A percentile compares a stretch with the other conserved stretches of the same genome.
These are phyloP conservation scores for Notarius quadriscutis DNA, from an alignment of 2,113 vertebrate genomes.

Conservation along the genomic window DNA sequence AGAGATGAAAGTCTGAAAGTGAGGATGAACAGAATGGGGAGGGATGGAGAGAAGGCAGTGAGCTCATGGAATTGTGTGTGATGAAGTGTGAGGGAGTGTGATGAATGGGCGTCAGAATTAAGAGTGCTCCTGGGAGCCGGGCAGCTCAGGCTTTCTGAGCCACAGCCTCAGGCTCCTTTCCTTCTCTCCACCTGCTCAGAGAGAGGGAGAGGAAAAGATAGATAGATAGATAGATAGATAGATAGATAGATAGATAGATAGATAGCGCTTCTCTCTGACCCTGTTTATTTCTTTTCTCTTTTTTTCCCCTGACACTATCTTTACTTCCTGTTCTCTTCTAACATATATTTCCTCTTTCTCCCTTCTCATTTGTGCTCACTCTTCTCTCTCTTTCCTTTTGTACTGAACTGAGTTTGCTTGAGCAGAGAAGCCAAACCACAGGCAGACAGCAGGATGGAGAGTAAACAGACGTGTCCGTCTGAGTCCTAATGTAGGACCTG, in stretches of 20 bases:
- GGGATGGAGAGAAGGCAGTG: neutral
- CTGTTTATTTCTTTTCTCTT: slow-evolving; percentile 16
- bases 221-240: neutral
- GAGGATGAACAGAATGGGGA: neutral
- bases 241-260: too few species aligned
- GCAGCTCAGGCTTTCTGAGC: slow-evolving; percentile 20
- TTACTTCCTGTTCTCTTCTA: slow-evolving; percentile 1
- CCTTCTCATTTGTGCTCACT: neutral
- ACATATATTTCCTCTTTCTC: neutral
- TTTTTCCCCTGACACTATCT: neutral
- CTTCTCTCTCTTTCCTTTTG: neutral
- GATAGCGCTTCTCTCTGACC: neutral
- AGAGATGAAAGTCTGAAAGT: neutral
- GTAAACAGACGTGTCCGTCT: neutral
- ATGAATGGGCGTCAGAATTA: slow-evolving; percentile 46
- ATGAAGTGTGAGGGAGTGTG: slow-evolving; percentile 47
- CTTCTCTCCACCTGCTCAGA: slow-evolving; percentile 25
- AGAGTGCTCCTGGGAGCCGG: slow-evolving; percentile 43
- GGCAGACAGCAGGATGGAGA: slow-evolving; percentile 2
- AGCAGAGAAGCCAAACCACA: neutral
- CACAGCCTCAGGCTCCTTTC: slow-evolving; percentile 1
- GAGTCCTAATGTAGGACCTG: neutral
- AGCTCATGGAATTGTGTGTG: slow-evolving; percentile 34
- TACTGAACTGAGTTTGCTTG: neutral
- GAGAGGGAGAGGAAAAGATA: slow-evolving; percentile 8